Percentiles rank a stretch among this genome's conserved stretches.
Conservation (phyloP, 1,140 invertebrate genomes). For the Ganaspis sp. region DNA sequence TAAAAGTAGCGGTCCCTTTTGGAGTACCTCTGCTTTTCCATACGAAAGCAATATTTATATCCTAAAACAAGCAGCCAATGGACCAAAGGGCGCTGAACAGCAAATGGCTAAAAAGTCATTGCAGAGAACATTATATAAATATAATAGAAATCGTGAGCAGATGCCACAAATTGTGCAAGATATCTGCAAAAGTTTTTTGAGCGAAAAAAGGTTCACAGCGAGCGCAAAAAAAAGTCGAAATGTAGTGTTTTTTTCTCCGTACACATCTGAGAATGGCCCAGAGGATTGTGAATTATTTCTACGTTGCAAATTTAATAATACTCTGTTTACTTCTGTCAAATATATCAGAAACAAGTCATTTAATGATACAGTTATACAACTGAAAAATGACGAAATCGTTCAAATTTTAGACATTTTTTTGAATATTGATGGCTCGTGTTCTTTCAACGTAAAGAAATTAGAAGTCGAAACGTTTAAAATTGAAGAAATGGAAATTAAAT, state of each 20-base stretch:
- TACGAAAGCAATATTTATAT: constrained; percentile 43
- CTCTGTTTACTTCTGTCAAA: no score
- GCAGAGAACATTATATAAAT: neutral
- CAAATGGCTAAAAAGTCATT: constrained; percentile 32
- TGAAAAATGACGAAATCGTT: no score
- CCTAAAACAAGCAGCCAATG: constrained; percentile 34
- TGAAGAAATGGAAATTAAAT: no score
- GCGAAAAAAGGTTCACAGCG: neutral
- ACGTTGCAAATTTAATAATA: no score
- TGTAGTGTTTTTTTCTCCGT: neutral
- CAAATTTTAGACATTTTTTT: no score
- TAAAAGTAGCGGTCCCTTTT: constrained; percentile 39
- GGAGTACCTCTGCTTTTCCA: constrained; percentile 36
- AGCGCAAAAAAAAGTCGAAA: neutral
- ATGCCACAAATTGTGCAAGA: neutral
- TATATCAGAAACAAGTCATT: no score
- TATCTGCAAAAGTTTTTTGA: neutral
- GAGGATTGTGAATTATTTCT: no score
- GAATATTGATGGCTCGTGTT: no score
- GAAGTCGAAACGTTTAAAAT: no score
- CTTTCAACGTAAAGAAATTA: no score
- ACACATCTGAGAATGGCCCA: no score
- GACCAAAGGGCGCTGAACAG: constrained; percentile 36
- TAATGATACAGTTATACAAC: no score
- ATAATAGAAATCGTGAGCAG: neutral